phyloP scores from a whole-genome alignment of 1,140 invertebrate species.

The Drosophila kanapiae region DNA sequence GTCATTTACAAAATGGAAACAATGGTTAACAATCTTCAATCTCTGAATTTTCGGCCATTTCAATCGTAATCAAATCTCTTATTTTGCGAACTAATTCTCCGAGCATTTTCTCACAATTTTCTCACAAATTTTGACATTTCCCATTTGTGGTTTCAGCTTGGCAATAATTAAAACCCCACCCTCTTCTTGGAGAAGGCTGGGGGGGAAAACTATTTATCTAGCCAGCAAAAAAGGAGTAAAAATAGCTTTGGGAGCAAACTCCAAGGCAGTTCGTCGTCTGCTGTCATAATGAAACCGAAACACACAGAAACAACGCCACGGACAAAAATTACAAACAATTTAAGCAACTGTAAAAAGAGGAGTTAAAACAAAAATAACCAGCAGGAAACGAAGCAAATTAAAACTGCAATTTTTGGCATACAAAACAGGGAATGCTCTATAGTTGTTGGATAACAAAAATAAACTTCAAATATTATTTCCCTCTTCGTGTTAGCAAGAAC shows the following conservation, averaged over 20 bases:
- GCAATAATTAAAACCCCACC: conserved; percentile 61
- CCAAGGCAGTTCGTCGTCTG: conserved; percentile 45
- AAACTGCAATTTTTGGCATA: neutral
- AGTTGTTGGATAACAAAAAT: too few relatives aligned
- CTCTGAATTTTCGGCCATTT: conserved; percentile 1
- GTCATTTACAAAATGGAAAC: conserved; percentile 6
- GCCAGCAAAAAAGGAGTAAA: conserved; percentile 22
- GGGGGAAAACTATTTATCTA: conserved; percentile 64
- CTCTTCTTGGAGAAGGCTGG: neutral
- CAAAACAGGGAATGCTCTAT: conserved; percentile 5
- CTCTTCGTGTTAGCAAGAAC: too few relatives aligned
- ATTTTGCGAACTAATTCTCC: conserved; percentile 13
- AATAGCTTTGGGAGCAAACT: conserved; percentile 25
- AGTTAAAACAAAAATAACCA: conserved; percentile 28
- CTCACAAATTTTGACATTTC: conserved; percentile 33
- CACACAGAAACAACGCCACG: conserved; percentile 61
- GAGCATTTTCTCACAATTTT: conserved; percentile 31
- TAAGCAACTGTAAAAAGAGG: conserved; percentile 57
- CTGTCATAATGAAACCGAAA: conserved; percentile 72
- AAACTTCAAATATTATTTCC: too few relatives aligned
- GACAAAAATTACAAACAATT: conserved; percentile 79
- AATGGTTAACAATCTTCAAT: conserved; percentile 3
- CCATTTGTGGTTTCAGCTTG: conserved; percentile 45
- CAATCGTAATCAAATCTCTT: conserved; percentile 1
- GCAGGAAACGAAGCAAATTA: conserved; percentile 28